Percentiles rank a stretch among this genome's conserved stretches.
Conservation (phyloP, 2,797 vertebrate genomes). For the Catostomus latipinnis region DNA sequence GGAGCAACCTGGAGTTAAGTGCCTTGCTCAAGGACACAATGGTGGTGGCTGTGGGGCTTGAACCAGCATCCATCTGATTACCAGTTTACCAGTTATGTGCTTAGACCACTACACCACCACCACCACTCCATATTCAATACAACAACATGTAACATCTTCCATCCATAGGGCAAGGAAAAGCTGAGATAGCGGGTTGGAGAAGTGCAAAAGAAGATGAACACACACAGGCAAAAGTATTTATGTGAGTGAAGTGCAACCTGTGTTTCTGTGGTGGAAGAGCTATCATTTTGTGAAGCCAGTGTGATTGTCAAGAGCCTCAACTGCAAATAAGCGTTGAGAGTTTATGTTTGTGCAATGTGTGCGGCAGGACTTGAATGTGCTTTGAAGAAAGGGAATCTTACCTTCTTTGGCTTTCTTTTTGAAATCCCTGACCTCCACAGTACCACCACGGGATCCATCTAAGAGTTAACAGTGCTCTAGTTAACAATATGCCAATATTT, state of each 20-base stretch:
- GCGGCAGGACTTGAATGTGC: constrained; percentile 54
- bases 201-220: constrained; percentile 53
- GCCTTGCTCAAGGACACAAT: no score
- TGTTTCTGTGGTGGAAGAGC: constrained; percentile 61
- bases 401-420: constrained; percentile 96
- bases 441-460: constrained; percentile 89
- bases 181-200: constrained; percentile 44
- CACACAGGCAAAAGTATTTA: constrained; percentile 58
- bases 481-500: no score
- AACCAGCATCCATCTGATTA: no score
- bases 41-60: no score
- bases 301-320: constrained; percentile 67
- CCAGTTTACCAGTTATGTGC: no score
- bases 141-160: neutral
- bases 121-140: no score
- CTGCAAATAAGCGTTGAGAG: constrained; percentile 64
- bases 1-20: no score
- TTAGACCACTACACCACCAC: no score
- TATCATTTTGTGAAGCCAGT: constrained; percentile 69
- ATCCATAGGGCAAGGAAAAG: constrained; percentile 29
- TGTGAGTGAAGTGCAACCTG: constrained; percentile 60
- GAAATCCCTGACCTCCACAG: constrained; percentile 91
- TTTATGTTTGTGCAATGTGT: constrained; percentile 65
- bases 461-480: constrained; percentile 61
- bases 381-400: constrained; percentile 70